Evolutionary conservation across 2,888 invertebrate species (phyloP), one percentile per base, ranked within the genome.

Genomic region (Mactromeris polynyma): DNA sequence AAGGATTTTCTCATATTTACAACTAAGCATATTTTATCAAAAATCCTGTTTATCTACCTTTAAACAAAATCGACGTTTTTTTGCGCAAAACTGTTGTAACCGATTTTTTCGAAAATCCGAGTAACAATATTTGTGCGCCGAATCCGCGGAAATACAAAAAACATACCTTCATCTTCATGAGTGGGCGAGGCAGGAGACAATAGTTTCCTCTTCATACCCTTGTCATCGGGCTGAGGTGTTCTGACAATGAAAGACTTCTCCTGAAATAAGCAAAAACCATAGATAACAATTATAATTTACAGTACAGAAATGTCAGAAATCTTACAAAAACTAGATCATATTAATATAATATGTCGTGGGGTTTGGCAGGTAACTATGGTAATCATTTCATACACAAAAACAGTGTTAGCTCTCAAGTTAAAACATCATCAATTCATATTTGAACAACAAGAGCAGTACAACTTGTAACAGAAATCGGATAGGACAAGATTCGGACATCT

Each of bases 191-290:
- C 94, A 80, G 95, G 93, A 64, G 93, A 93, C 54, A 94, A 86
- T 73, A 95, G 87, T 92, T 96, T 96, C 86, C 96, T 93, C 90
- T 96, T 96, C 93, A 95, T 90, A 69, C 93, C 89, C 90, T 94
- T 95, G 64, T 94, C 93, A 87, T 95, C 95, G 84, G 93, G 94
- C 31, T 94, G 94, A 83, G 94, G 93, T 84, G 93, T 90, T 93
- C 93, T 94, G 88, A 94, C 93, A 92, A 94, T 89, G 85, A 93
- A 90, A 87, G 94, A 92, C 93, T 94, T 95, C 95, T 96, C 95
- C 96, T 96, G 91, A 51, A 89, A 89, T 46, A 88, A 85, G 17
- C 54, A 88, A 36, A 89, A 77, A 80, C 17, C 51, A 80, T 42
- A 1, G 77, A 40, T 21, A n/a, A 3, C 51, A 46, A 40, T 69